phyloP scores from a whole-genome alignment of 1,140 invertebrate species.

The Bombus haemorrhoidalis region DNA sequence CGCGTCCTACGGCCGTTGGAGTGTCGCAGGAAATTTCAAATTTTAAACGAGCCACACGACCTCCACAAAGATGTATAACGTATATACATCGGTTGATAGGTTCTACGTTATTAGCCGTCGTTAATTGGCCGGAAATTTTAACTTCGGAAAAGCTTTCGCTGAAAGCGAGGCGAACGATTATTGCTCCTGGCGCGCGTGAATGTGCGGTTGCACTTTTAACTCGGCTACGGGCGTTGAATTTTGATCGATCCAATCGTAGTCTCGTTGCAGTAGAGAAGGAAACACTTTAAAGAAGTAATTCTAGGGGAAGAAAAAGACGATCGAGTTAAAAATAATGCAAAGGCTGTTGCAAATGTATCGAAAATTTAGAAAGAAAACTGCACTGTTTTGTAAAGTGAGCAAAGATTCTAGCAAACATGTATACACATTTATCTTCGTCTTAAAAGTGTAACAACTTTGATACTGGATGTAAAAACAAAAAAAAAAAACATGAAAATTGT shows the following conservation, averaged over 20 bases:
- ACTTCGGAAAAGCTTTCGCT: not conserved
- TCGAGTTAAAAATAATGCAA: no score
- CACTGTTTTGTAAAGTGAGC: no score
- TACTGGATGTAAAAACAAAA: no score
- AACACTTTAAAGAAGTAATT: no score
- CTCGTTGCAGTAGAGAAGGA: not conserved
- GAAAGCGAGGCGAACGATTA: not conserved
- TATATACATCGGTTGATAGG: not conserved
- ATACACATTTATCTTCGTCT: no score
- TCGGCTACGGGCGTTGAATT: not conserved
- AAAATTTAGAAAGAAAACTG: no score
- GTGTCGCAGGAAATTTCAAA: not conserved
- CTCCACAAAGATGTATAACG: not conserved
- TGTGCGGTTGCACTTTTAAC: not conserved
- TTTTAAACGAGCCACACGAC: not conserved
- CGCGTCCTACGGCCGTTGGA: not conserved
- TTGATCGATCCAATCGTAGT: not conserved
- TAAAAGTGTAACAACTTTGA: no score
- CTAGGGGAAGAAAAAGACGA: no score
- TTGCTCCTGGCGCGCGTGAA: not conserved
- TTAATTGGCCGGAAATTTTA: constrained; percentile 20
- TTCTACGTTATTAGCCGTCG: not conserved
- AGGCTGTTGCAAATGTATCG: no score
- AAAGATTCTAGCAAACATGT: no score
- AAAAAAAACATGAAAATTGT: no score